Base-by-base conservation (phyloP, 2,888 invertebrate genomes). In the Andrena marginata region DNA sequence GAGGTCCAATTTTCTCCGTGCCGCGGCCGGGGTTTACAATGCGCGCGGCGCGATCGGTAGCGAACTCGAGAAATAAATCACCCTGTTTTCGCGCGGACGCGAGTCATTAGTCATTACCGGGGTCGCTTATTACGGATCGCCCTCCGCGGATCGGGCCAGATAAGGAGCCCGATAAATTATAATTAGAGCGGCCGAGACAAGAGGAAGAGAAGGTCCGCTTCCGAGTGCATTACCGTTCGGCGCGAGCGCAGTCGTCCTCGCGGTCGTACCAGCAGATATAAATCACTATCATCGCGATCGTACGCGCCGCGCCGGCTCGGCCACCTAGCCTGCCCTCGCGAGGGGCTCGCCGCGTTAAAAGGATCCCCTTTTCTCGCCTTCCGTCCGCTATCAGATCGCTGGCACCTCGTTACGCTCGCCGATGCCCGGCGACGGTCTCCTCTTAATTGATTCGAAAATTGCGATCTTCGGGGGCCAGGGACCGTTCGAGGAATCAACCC, bases 261-360 rank as follows among this genome's bases (percentile, higher is more conserved):
- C 23, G 23, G 56, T 62, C 33, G 62, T 70, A 64, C 31, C 60
- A 80, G 71, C 84, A 77, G 90, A 89, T 91, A 92, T 91, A 92
- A 92, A 92, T 92, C 91, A 91, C 90, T 85, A 84, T 42, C 42
- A 42, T 84, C 71, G 80, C 75, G 77, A 82, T 84, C 85, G 82
- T 83, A 81, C 78, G 75, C 64, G 80, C 59, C 60, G 54, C 23
- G 10, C 54, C 54, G 23, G 26, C 64, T 51, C 63, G 85, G 75
- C 82, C 77, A 84, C 76, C 74, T 75, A 77, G 76, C 26, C 82
- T 49, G 75, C 23, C 51, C 68, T 49, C 74, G 67, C 51, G 70
- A 59, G 65, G 63, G 74, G 59, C 51, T 68, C 75, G 71, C 62
- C 77, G 60, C 69, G 73, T 54, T 76, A 68, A 63, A 29, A 31